Conservation (phyloP, 2,113 vertebrate species). For the Scatophagus argus region DNA sequence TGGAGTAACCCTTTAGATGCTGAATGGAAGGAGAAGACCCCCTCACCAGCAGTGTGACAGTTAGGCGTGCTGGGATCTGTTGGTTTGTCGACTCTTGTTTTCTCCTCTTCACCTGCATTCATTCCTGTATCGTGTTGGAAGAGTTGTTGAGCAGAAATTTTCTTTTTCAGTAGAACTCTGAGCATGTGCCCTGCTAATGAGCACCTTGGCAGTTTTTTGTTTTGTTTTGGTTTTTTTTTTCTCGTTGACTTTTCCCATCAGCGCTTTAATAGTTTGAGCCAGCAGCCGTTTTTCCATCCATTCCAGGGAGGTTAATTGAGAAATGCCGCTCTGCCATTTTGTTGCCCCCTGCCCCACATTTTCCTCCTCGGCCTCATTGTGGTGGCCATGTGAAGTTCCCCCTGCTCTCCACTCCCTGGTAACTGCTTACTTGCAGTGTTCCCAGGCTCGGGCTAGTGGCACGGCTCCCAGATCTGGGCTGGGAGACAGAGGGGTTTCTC, state of each 20-base stretch:
- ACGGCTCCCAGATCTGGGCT: conserved; percentile 77
- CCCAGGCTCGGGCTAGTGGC: conserved; percentile 81
- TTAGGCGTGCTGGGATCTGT: conserved; percentile 5
- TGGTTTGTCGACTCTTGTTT: neutral
- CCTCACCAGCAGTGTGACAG: neutral
- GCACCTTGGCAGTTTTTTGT: neutral
- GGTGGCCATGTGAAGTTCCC: conserved; percentile 37
- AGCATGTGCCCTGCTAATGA: neutral
- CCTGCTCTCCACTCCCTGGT: conserved; percentile 63
- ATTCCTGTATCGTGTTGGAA: conserved; percentile 2
- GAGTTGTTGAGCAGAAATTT: neutral
- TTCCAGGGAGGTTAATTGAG: conserved; percentile 16
- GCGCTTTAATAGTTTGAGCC: conserved; percentile 1
- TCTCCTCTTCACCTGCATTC: neutral
- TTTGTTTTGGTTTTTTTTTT: too few relatives aligned
- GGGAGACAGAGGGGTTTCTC: conserved; percentile 79
- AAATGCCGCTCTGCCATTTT: conserved; percentile 35
- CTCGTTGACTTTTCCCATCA: conserved; percentile 32
- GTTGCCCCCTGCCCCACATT: conserved; percentile 27
- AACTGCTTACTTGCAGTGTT: conserved; percentile 72
- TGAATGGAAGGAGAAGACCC: neutral
- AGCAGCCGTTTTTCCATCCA: neutral
- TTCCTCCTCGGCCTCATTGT: conserved; percentile 22
- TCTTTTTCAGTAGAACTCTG: neutral
- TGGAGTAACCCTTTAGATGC: conserved; percentile 19